Conservation (phyloP, 2,113 vertebrate species). For the Epinephelus fuscoguttatus region DNA sequence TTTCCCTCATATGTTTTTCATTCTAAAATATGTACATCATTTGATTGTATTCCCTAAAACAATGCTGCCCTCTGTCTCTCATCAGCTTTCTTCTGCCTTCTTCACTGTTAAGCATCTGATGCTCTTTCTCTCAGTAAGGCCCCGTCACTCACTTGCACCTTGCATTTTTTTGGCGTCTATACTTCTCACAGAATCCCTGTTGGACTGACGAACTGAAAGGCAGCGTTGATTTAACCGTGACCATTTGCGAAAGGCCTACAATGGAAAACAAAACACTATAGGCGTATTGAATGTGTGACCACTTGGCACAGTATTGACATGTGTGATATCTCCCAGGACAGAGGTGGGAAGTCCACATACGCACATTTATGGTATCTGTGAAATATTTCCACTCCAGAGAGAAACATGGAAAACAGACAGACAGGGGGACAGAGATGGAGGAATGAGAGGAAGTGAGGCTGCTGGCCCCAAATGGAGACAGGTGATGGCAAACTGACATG, state of each 20-base stretch:
- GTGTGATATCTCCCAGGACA: constrained; percentile 35
- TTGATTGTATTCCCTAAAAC: background rate
- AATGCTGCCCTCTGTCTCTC: background rate
- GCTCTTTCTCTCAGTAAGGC: background rate
- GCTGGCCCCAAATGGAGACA: background rate
- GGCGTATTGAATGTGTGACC: constrained; percentile 21
- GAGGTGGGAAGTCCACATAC: constrained; percentile 63
- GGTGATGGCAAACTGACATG: background rate
- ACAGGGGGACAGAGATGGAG: constrained; percentile 3
- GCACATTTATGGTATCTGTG: constrained; percentile 72
- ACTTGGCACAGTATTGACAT: constrained; percentile 16
- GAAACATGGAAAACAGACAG: constrained; percentile 10
- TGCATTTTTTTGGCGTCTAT: background rate
- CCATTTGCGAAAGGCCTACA: accelerated
- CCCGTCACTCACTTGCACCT: background rate
- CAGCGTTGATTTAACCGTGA: background rate
- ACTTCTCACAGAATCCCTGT: background rate
- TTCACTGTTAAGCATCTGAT: background rate
- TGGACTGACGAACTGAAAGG: background rate
- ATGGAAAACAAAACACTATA: background rate
- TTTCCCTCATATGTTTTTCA: background rate
- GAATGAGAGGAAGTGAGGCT: background rate
- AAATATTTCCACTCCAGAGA: constrained; percentile 66
- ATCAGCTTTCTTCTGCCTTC: background rate
- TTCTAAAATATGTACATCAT: background rate